Percentiles rank a stretch among this genome's conserved stretches.
phyloP scores from a whole-genome alignment of 1,140 invertebrate genomes.

The Tyrophagus putrescentiae region DNA sequence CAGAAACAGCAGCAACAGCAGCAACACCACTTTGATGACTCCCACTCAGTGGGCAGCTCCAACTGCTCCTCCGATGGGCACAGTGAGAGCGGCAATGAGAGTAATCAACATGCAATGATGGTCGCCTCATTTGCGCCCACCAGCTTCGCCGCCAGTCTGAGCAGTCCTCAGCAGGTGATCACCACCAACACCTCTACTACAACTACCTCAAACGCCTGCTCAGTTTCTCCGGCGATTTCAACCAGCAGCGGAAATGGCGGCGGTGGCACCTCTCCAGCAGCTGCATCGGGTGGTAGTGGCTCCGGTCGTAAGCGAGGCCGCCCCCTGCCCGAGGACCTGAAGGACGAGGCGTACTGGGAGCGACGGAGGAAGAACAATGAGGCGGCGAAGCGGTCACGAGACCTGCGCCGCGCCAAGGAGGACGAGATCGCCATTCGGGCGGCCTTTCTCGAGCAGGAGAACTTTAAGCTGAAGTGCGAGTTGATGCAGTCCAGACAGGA shows the following conservation, averaged over 20 bases:
- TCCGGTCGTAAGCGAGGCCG: slow-evolving; percentile 10
- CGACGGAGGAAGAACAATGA: slow-evolving; percentile 81
- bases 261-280: no score
- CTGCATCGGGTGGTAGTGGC: background rate
- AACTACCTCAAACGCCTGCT: no score
- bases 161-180: no score
- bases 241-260: background rate
- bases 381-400: slow-evolving; percentile 81
- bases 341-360: slow-evolving; percentile 71
- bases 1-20: background rate
- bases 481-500: slow-evolving; percentile 43
- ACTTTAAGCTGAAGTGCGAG: slow-evolving; percentile 38
- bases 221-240: no score
- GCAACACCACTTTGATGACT: background rate
- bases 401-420: slow-evolving; percentile 72
- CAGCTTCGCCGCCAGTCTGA: background rate
- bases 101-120: background rate
- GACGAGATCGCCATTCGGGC: slow-evolving; percentile 77
- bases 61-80: background rate
- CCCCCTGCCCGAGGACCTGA: slow-evolving; percentile 32
- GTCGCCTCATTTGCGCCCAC: background rate
- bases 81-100: background rate
- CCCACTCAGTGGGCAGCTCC: background rate
- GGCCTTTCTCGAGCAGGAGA: slow-evolving; percentile 67
- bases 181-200: no score